Conservation (phyloP, 1,140 invertebrate genomes). For the honey bee (Apis mellifera) region DNA sequence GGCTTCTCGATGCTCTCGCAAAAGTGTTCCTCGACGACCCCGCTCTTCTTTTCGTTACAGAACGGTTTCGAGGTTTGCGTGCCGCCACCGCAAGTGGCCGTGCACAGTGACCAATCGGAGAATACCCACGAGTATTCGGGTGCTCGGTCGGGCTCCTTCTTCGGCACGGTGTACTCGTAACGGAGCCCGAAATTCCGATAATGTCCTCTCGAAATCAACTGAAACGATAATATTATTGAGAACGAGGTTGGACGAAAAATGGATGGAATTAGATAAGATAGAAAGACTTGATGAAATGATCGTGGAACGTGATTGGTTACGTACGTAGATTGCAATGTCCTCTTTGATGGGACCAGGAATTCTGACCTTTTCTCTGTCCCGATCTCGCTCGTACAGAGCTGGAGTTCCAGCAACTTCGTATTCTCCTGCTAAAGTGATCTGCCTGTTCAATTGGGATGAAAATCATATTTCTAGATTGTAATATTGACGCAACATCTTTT, state of each 20-base stretch:
- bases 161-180: slow-evolving; percentile 92
- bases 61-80: slow-evolving; percentile 84
- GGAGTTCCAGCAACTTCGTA: slow-evolving; percentile 91
- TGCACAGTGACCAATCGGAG: slow-evolving; percentile 90
- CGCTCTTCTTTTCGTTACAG: slow-evolving; percentile 85
- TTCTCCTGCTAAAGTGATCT: slow-evolving; percentile 90
- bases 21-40: slow-evolving; percentile 85
- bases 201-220: slow-evolving; percentile 91
- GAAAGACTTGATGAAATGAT: no score
- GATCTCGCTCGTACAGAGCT: slow-evolving; percentile 90
- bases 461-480: neutral
- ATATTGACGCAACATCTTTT: neutral
- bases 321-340: slow-evolving; percentile 91
- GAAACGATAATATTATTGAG: slow-evolving; percentile 68
- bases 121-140: slow-evolving; percentile 88
- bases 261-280: neutral
- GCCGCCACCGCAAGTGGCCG: slow-evolving; percentile 89
- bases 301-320: slow-evolving; percentile 75
- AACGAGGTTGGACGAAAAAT: neutral
- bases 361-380: slow-evolving; percentile 90
- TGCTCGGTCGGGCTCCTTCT: slow-evolving; percentile 83
- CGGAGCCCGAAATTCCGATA: slow-evolving; percentile 89
- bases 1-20: slow-evolving; percentile 85
- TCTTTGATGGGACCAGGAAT: slow-evolving; percentile 92
- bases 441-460: slow-evolving; percentile 76